Percentiles rank a stretch among this genome's conserved stretches.
phyloP scores from a whole-genome alignment of 1,140 invertebrate genomes.

The Dysdera silvatica region DNA sequence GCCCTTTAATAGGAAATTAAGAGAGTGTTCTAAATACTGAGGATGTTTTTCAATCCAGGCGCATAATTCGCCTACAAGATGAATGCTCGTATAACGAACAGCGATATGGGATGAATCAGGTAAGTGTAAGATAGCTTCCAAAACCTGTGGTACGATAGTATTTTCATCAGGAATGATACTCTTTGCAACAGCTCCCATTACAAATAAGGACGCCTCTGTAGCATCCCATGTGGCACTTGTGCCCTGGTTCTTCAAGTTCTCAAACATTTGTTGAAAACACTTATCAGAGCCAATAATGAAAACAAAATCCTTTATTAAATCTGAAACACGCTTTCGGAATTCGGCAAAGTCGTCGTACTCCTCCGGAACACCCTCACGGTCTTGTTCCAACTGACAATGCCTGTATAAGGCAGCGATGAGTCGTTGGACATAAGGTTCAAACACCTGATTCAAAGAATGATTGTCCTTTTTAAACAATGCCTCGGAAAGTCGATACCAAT shows the following conservation, averaged over 20 bases:
- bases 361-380: slow-evolving; percentile 79
- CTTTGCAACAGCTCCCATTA: slow-evolving; percentile 92
- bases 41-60: slow-evolving; percentile 92
- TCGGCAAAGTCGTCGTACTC: slow-evolving; percentile 78
- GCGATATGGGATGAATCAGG: slow-evolving; percentile 76
- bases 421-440: slow-evolving; percentile 83
- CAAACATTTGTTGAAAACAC: slow-evolving; percentile 71
- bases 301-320: slow-evolving; percentile 93
- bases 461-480: slow-evolving; percentile 80
- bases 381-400: slow-evolving; percentile 83
- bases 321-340: slow-evolving; percentile 80
- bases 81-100: slow-evolving; percentile 77
- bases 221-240: slow-evolving; percentile 70
- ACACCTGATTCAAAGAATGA: slow-evolving; percentile 64
- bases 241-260: slow-evolving; percentile 43
- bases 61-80: slow-evolving; percentile 82
- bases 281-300: slow-evolving; percentile 89
- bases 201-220: slow-evolving; percentile 87
- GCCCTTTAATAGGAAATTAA: slow-evolving; percentile 67
- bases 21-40: slow-evolving; percentile 62
- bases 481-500: slow-evolving; percentile 95
- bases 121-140: slow-evolving; percentile 79
- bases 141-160: slow-evolving; percentile 82
- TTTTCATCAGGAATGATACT: slow-evolving; percentile 89
- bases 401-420: slow-evolving; percentile 71